A percentile compares a stretch with the other conserved stretches of the same genome.
Evolutionary conservation across 1,140 invertebrate species (phyloP).

Genomic region (Zaprionus africanus): DNA sequence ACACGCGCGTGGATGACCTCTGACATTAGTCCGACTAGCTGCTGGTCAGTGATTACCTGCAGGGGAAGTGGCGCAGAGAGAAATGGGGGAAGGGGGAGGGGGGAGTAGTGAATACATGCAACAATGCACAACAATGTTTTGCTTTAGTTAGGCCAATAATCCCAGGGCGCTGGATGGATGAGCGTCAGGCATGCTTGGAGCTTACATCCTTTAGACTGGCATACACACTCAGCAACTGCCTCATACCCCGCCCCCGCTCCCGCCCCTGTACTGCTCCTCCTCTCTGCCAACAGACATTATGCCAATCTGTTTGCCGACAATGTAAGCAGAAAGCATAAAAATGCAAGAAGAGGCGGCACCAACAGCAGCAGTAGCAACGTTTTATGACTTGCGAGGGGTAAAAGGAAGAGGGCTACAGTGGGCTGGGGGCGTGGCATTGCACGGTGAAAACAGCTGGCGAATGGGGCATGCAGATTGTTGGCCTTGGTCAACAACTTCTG

Average conservation of each 20-base stretch:
- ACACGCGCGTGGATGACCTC: slow-evolving; percentile 18
- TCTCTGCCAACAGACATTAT: background rate
- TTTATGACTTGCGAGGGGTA: slow-evolving; percentile 5
- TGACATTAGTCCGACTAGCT: slow-evolving; percentile 26
- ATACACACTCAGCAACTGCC: background rate
- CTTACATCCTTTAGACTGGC: background rate
- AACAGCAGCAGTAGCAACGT: slow-evolving; percentile 17
- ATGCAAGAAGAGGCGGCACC: slow-evolving; percentile 19
- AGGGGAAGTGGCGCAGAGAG: background rate
- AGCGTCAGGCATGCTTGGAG: background rate
- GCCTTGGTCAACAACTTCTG: slow-evolving; percentile 57
- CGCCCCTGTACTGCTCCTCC: background rate
- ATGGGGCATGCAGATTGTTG: slow-evolving; percentile 63
- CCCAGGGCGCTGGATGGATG: slow-evolving; percentile 16
- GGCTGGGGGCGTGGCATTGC: slow-evolving; percentile 1
- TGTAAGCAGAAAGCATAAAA: slow-evolving; percentile 40
- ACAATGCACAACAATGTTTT: slow-evolving; percentile 37
- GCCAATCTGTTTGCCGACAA: slow-evolving; percentile 31
- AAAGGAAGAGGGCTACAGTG: background rate
- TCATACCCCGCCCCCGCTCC: background rate
- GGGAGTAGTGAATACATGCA: background rate
- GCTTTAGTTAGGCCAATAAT: slow-evolving; percentile 28
- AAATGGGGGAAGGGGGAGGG: background rate
- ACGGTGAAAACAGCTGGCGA: slow-evolving; percentile 41
- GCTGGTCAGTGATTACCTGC: slow-evolving; percentile 31